Conservation (phyloP, 1,140 invertebrate genomes). For the Monomorium pharaonis region DNA sequence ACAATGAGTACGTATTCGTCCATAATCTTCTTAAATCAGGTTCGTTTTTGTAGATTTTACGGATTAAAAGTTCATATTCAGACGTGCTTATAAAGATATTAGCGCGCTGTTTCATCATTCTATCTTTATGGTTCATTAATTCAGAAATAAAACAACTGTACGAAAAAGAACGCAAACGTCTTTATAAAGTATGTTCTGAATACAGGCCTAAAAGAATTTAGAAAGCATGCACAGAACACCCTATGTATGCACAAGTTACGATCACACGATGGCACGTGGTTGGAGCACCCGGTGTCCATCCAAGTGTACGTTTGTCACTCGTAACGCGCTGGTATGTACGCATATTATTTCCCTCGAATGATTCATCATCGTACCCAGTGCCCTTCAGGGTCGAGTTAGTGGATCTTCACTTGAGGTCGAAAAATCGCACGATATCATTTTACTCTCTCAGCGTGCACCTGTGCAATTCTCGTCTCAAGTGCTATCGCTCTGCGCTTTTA, state of each 20-base stretch:
- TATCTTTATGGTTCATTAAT: no score
- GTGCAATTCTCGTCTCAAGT: slow-evolving; percentile 29
- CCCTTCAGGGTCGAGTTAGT: slow-evolving; percentile 60
- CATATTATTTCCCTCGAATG: slow-evolving; percentile 71
- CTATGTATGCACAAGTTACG: slow-evolving; percentile 22
- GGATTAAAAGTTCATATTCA: neutral
- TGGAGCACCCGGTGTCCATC: slow-evolving; percentile 29
- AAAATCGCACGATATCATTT: slow-evolving; percentile 75
- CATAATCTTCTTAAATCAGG: neutral
- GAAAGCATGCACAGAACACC: neutral
- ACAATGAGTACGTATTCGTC: neutral
- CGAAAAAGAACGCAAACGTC: no score
- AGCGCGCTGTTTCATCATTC: no score
- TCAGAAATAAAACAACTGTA: no score
- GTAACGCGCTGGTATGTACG: slow-evolving; percentile 43
- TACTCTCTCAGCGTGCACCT: slow-evolving; percentile 72
- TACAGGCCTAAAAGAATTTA: neutral
- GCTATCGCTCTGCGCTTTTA: neutral
- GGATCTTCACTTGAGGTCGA: slow-evolving; percentile 42
- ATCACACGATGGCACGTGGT: slow-evolving; percentile 54
- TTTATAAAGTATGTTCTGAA: no score
- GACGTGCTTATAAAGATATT: no score
- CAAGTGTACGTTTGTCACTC: slow-evolving; percentile 47
- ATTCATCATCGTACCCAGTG: slow-evolving; percentile 63
- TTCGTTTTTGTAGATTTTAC: neutral